phyloP scores from a whole-genome alignment of 2,797 vertebrate genomes.

The Rhinophrynus dorsalis region DNA sequence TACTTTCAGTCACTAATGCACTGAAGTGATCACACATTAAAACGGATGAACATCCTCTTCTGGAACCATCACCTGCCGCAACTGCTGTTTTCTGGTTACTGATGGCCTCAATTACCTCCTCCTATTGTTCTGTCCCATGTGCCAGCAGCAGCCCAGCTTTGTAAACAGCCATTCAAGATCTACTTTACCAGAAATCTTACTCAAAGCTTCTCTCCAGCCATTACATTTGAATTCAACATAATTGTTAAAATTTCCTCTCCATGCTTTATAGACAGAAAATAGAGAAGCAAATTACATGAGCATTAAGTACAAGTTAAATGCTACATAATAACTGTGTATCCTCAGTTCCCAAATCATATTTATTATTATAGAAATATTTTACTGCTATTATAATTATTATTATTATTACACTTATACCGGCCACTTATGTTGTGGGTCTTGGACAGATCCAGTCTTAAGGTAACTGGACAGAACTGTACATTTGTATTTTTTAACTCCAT shows the following conservation, averaged over 20 bases:
- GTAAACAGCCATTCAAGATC: constrained; percentile 32
- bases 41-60: background rate
- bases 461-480: background rate
- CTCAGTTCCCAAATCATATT: background rate
- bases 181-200: constrained; percentile 40
- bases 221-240: constrained; percentile 3
- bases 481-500: background rate
- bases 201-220: constrained; percentile 25
- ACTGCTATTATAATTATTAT: background rate
- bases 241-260: background rate
- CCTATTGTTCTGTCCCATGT: constrained; percentile 28
- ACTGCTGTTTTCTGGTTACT: constrained; percentile 24
- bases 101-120: constrained; percentile 10
- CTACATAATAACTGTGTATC: background rate
- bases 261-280: constrained; percentile 18
- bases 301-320: constrained; percentile 34
- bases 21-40: constrained; percentile 28
- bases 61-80: constrained; percentile 6
- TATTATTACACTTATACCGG: background rate
- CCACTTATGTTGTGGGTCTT: background rate
- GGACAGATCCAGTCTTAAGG: background rate
- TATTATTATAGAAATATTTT: constrained; percentile 6
- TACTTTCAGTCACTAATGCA: constrained; percentile 7
- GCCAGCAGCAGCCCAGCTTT: background rate
- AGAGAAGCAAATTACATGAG: constrained; percentile 18